Evolutionary conservation across 2,113 vertebrate genomes (phyloP).

Genomic region (Progne subis): DNA sequence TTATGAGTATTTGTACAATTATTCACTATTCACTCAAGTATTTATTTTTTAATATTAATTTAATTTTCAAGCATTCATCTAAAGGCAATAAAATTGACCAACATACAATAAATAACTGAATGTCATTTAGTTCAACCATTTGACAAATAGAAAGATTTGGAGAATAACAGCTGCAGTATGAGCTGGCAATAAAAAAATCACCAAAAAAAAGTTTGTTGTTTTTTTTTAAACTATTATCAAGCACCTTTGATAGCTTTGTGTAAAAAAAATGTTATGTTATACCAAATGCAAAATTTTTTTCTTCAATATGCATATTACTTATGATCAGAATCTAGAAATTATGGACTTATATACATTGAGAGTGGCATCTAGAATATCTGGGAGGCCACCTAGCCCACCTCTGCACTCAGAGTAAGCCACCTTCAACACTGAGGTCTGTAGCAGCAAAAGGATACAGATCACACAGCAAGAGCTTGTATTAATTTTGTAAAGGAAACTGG

Average conservation of each 20-base stretch:
- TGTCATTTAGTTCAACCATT: background rate
- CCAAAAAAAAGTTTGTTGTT: no score
- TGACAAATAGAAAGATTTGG: background rate
- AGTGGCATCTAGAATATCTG: background rate
- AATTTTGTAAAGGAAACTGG: background rate
- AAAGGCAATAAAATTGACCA: background rate
- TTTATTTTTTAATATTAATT: background rate
- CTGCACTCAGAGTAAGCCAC: background rate
- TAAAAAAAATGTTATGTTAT: accelerated
- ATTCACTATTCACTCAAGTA: background rate
- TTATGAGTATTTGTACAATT: background rate
- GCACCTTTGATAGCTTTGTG: background rate
- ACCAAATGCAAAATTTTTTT: background rate
- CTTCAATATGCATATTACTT: background rate
- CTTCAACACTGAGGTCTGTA: background rate
- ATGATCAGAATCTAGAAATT: background rate
- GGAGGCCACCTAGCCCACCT: background rate
- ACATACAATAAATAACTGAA: background rate
- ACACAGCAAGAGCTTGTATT: accelerated
- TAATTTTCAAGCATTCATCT: background rate
- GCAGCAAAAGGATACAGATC: background rate
- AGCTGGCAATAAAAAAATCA: background rate
- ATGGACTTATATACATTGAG: background rate
- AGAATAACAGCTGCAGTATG: background rate
- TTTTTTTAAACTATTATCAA: background rate